Conservation (phyloP, 1,140 invertebrate species). For the Oryctes rhinoceros region DNA sequence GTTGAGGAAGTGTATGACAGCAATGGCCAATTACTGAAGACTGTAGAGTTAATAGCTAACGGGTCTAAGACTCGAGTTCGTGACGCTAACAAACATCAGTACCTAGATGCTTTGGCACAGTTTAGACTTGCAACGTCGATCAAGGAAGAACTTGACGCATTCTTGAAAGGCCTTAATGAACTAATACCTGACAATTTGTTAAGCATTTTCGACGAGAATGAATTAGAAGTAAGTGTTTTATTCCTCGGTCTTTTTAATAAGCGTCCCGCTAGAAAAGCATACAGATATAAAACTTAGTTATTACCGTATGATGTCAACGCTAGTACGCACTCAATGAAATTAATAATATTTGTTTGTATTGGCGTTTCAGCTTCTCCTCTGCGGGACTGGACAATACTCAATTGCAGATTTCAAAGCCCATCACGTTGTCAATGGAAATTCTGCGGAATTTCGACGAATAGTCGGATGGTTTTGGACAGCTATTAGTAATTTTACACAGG, state of each 20-base stretch:
- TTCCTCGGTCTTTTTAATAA: neutral
- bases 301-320: neutral
- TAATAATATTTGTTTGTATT: constrained; percentile 57
- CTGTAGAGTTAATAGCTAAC: constrained; percentile 78
- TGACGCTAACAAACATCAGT: constrained; percentile 81
- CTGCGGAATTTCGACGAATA: constrained; percentile 83
- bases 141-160: constrained; percentile 86
- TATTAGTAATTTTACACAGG: constrained; percentile 88
- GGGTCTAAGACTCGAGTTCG: constrained; percentile 76
- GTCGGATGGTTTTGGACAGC: constrained; percentile 96
- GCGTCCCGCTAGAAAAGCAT: too few relatives aligned
- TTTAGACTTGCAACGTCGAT: constrained; percentile 84
- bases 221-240: constrained; percentile 79
- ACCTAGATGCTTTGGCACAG: constrained; percentile 89
- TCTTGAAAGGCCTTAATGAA: constrained; percentile 88
- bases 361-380: constrained; percentile 80
- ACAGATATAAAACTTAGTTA: too few relatives aligned
- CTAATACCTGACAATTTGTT: constrained; percentile 92
- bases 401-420: constrained; percentile 88
- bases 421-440: constrained; percentile 85
- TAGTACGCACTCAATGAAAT: constrained; percentile 34
- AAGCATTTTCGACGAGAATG: constrained; percentile 96
- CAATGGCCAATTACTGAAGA: constrained; percentile 78
- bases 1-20: constrained; percentile 88
- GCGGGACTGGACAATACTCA: constrained; percentile 92